Evolutionary conservation across 1,140 invertebrate genomes (phyloP), one percentile per base, ranked within the genome.

Genomic region (Drosophila cardini): DNA sequence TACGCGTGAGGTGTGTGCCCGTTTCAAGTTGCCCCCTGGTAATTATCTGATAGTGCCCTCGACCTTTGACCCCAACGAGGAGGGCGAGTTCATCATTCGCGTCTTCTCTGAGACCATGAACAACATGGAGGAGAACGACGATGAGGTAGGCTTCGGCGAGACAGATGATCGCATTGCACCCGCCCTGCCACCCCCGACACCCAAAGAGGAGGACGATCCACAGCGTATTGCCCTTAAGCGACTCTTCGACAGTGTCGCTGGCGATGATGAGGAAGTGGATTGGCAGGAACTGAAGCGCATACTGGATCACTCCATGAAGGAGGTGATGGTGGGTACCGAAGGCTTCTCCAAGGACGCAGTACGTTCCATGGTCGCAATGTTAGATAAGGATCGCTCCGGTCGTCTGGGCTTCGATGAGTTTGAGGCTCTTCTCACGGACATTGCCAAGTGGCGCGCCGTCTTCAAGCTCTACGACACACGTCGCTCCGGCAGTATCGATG

Each of bases 41-140:
- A 95, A 95, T 1, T 99, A 99, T 93, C 96, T 97, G 79, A 98
- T 99, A 76, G 96, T 99, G 45, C 99, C 99, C 1, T 99, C 98
- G 16, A 99, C 99, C 2, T 99, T 99, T 93, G 98, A 99, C 80
- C 97, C 98, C 0, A 96, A 98, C 74, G 96, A 99, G 81, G 98
- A 99, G 91, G 99, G 97, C 63, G 98, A 99, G 92, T 99, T 99
- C 93, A 94, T 99, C 38, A 93, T 99, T 8, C 93, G 99, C 82
- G 96, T 99, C 52, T 99, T 99, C 95, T 98, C 98, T 61, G 98
- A 99, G 93, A 97, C 98, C 73, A 94, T 94, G 81, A 97, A 96
- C 83, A 95, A 96, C 89, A 96, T 98, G 95, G 95, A 96, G 86
- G 97, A 97, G 92, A 97, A 97, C 80, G 97, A 97, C 84, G 95